Conservation (phyloP, 2,797 vertebrate genomes). For the Myotis myotis region DNA sequence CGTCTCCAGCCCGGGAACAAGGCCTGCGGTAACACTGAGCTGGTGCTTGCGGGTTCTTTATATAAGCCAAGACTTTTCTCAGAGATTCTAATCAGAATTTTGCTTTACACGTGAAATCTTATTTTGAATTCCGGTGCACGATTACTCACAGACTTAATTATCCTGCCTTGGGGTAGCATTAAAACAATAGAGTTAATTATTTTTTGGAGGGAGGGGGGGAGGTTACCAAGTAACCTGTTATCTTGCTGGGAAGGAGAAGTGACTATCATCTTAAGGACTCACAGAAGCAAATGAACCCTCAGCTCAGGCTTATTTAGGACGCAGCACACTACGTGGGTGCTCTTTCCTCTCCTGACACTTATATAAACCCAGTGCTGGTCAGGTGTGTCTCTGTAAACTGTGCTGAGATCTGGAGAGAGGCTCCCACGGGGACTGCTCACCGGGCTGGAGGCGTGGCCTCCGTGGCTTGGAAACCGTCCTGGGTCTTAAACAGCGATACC, state of each 20-base stretch:
- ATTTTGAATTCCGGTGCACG: conserved; percentile 51
- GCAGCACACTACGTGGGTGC: not conserved
- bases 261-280: conserved; percentile 12
- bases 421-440: conserved; percentile 76
- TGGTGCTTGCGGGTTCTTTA: not conserved
- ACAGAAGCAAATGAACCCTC: not conserved
- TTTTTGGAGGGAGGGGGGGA: not conserved
- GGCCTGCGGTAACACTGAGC: conserved; percentile 2
- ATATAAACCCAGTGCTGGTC: conserved; percentile 43
- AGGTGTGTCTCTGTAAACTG: conserved; percentile 75
- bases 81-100: conserved; percentile 48
- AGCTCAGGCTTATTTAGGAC: not conserved
- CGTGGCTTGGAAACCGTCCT: conserved; percentile 84
- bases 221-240: conserved; percentile 64
- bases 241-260: conserved; percentile 31
- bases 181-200: conserved; percentile 76
- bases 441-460: conserved; percentile 78
- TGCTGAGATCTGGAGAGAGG: conserved; percentile 76
- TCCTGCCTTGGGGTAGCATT: conserved; percentile 61
- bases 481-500: conserved; percentile 84
- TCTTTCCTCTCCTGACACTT: conserved; percentile 30
- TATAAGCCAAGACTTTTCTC: not conserved
- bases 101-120: conserved; percentile 69
- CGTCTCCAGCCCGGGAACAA: conserved; percentile 46
- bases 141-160: conserved; percentile 55